phyloP scores from a whole-genome alignment of 2,888 invertebrate genomes.

The Emmelina monodactyla region DNA sequence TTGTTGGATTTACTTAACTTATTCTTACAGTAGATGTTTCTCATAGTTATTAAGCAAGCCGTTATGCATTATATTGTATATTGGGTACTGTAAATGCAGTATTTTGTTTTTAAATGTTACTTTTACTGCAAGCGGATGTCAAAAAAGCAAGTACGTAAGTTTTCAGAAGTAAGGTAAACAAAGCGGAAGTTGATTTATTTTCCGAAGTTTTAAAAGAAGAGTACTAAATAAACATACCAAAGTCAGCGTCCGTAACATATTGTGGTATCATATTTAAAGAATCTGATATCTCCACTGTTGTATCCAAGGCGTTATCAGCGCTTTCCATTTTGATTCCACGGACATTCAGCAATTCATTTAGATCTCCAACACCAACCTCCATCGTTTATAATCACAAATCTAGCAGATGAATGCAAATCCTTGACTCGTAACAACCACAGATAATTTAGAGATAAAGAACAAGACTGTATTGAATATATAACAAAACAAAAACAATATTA shows the following conservation, averaged over 20 bases:
- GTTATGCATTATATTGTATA: background rate
- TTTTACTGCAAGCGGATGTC: too few species aligned
- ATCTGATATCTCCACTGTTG: slow-evolving; percentile 33
- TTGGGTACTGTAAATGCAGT: background rate
- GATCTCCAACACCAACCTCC: slow-evolving; percentile 49
- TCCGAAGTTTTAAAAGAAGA: too few species aligned
- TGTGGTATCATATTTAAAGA: slow-evolving; percentile 48
- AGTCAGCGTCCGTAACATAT: slow-evolving; percentile 54
- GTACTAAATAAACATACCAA: slow-evolving; percentile 48
- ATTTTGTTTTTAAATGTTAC: too few species aligned
- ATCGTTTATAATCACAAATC: slow-evolving; percentile 20
- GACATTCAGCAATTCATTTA: slow-evolving; percentile 47
- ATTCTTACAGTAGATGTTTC: too few species aligned
- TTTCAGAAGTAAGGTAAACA: too few species aligned
- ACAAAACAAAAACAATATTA: too few species aligned
- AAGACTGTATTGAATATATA: too few species aligned
- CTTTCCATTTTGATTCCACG: slow-evolving; percentile 54
- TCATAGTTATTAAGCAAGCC: background rate
- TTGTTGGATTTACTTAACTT: too few species aligned
- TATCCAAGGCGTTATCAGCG: slow-evolving; percentile 33
- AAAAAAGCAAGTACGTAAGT: too few species aligned
- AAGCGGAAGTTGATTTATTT: too few species aligned
- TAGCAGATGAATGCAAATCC: slow-evolving; percentile 1
- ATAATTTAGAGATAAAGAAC: too few species aligned
- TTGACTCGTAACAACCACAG: too few species aligned